Base-by-base conservation (phyloP, 2,888 invertebrate species). In the Coecobrya sp. region DNA sequence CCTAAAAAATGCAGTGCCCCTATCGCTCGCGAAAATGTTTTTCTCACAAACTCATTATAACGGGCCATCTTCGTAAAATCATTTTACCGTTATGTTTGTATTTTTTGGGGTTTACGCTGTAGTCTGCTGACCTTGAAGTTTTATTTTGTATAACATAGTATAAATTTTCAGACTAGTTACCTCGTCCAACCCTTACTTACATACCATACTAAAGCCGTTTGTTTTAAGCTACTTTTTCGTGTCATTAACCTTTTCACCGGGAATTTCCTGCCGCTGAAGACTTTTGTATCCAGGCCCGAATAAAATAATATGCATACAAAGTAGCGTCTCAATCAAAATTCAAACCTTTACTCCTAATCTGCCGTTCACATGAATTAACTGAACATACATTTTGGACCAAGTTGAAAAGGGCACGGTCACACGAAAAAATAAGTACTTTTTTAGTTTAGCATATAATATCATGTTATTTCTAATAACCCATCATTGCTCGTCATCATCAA, bases 351-450 rank as follows among this genome's bases (percentile, higher is more conserved):
- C 68, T n/a, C 30, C 1, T n/a, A 73, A 73, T 73, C 73, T 45
- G 22, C 45, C 73, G 49, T 49, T 76, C 7, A n/a, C 36, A 68
- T 68, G 45, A 76, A 76, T 49, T 76, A 76, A 73, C 10, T 45
- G 19, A 73, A 2, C 19, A 73, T 42, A 73, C 19, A n/a, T 1
- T 42, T 70, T 30, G 81, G 55, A 52, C 81, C 82, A 27, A 82
- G 82, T 81, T 88, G 65, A 68, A 89, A 89, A 89, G 89, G 89
- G 89, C 89, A 82, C 81, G 89, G 89, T 70, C 82, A 68, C 49
- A 79, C 30, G 45, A 25, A 55, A 19, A 73, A 36, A 45, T 36
- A 22, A 19, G 10, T 27, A 13, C 8, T 81, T 81, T 81, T 81
- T 16, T n/a, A 36, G 13, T 79, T 79, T 49, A 55, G 59, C 62